Evolutionary conservation across 2,888 invertebrate genomes (phyloP).

Genomic region (Leucophora obtusa): DNA sequence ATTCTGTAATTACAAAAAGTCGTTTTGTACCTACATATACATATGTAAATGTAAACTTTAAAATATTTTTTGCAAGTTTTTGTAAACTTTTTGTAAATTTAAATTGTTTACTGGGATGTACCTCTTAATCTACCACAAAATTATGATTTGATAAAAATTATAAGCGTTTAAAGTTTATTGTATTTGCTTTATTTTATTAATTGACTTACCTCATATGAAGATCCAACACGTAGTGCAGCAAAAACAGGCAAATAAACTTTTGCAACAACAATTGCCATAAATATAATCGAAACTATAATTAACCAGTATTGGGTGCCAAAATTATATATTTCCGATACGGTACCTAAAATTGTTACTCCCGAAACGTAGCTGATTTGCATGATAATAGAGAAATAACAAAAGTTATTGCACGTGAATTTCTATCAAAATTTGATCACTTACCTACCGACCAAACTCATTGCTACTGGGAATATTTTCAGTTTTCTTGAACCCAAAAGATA

Average conservation of each 20-base stretch:
- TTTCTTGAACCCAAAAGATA: constrained; percentile 88
- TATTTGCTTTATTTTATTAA: no score
- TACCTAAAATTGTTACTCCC: constrained; percentile 91
- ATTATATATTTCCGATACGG: constrained; percentile 92
- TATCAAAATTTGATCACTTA: constrained; percentile 70
- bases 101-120: no score
- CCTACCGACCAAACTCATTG: constrained; percentile 92
- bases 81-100: no score
- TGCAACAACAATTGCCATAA: constrained; percentile 84
- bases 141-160: no score
- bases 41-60: no score
- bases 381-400: constrained; percentile 3
- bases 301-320: constrained; percentile 91
- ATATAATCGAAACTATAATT: constrained; percentile 84
- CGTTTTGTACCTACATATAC: no score
- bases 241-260: constrained; percentile 90
- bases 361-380: constrained; percentile 85
- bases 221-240: constrained; percentile 85
- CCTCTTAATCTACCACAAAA: no score
- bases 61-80: no score
- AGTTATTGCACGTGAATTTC: not conserved
- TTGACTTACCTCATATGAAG: constrained; percentile 88
- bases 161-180: no score
- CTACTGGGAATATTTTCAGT: constrained; percentile 89
- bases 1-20: no score